Evolutionary conservation across 1,140 invertebrate genomes (phyloP), one percentile per base, ranked within the genome.

Genomic region (Trichomalopsis sarcophagae): DNA sequence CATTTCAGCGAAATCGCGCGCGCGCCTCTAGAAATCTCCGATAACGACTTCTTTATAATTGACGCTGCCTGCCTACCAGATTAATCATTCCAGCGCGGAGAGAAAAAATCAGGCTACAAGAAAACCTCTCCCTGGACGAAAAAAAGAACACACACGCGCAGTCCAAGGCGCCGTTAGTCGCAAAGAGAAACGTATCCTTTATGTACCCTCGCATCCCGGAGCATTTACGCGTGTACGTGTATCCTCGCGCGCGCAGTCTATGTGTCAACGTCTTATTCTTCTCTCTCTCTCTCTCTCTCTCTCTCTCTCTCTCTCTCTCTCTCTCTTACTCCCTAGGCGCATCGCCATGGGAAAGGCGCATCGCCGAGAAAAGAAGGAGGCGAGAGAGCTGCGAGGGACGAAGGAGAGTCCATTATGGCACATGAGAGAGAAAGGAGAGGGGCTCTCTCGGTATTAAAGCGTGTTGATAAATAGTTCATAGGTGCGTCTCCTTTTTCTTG

Each of bases 191-290:
- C n/a, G 23, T 62, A 62, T 21, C 6, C 55, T 62, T 62, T 62
- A 62, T 62, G 9, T 55, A 62, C n/a, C 21, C 55, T 62, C 14
- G 0, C 21, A 62, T 62, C 55, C 30, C 33, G 71, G 50, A 55
- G 44, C n/a, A 62, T 74, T 62, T 82, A 75, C 71, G 36, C 47
- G 81, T 44, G 40, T 44, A 71, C 23, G 68, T 66, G 78, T 75
- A 36, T 21, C 2, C 74, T 47, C 66, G 68, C 81, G 86, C 86
- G 85, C 81, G 86, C 86, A 84, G 82, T 88, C 86, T 88, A 87
- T 89, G 91, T 91, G 92, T 92, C 91, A 92, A 91, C 92, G 91
- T 92, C 91, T 91, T 91, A 92, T 92, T 92, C 90, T 92, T 74
- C 47, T 13, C 9, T 50, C 47, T 50, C 27, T 88, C 82, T 84